These are phyloP conservation scores for Megathymus violae DNA, from an alignment of 1,140 invertebrate genomes.

Conservation along the genomic window DNA sequence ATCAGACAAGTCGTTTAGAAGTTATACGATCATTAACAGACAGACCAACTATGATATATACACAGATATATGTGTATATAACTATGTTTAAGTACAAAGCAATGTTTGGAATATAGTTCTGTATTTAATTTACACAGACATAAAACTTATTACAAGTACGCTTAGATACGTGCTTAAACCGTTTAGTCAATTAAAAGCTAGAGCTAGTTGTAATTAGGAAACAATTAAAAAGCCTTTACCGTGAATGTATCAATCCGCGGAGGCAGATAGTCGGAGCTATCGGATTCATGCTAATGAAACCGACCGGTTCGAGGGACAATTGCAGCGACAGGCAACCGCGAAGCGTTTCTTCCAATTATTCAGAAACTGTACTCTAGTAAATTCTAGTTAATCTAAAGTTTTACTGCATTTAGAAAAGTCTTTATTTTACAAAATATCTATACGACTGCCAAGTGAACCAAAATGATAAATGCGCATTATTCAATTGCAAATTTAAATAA, in stretches of 20 bases:
- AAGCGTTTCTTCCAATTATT: constrained; percentile 55
- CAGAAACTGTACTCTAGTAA: constrained; percentile 20
- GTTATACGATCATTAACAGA: too few relatives aligned
- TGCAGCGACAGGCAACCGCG: constrained; percentile 48
- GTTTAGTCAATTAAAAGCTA: constrained; percentile 36
- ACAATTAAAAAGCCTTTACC: constrained; percentile 66
- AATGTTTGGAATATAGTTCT: too few relatives aligned
- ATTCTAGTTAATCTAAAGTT: constrained; percentile 4
- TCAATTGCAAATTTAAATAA: too few relatives aligned
- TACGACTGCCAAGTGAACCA: too few relatives aligned
- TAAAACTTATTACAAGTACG: constrained; percentile 14
- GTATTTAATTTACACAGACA: too few relatives aligned
- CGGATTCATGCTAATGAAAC: constrained; percentile 71
- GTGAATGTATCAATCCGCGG: constrained; percentile 74
- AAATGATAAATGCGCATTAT: too few relatives aligned
- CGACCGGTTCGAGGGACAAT: constrained; percentile 69
- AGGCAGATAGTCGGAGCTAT: constrained; percentile 64
- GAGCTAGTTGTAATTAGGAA: constrained; percentile 61
- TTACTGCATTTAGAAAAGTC: constrained; percentile 4
- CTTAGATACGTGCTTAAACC: constrained; percentile 25
- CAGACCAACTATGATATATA: too few relatives aligned
- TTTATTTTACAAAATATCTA: not conserved
- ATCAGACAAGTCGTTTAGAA: too few relatives aligned
- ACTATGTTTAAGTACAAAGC: too few relatives aligned
- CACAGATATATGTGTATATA: too few relatives aligned